Evolutionary conservation across 1,140 invertebrate species (phyloP).

Genomic region (Pseudomyrmex cubaensis): DNA sequence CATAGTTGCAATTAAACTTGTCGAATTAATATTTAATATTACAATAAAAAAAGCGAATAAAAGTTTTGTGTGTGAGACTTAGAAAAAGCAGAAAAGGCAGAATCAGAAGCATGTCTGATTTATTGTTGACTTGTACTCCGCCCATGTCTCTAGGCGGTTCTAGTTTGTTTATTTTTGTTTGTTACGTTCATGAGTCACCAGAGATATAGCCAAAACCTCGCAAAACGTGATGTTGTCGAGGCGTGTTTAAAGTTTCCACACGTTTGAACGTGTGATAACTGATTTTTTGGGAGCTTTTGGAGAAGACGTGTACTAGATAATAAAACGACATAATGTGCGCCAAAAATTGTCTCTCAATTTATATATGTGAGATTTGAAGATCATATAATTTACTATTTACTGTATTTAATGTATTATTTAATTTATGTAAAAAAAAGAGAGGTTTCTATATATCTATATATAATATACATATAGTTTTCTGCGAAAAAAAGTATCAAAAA

Average conservation of each 20-base stretch:
- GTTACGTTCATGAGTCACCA: background rate
- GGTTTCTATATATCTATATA: background rate
- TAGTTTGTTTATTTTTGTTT: background rate
- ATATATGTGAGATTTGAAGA: background rate
- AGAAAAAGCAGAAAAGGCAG: background rate
- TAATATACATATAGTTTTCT: background rate
- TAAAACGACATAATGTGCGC: background rate
- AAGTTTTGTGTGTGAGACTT: too few relatives aligned
- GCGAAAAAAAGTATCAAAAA: background rate
- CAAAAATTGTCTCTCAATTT: background rate
- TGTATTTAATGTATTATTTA: background rate
- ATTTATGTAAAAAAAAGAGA: background rate
- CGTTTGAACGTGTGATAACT: background rate
- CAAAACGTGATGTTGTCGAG: background rate
- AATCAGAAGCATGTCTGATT: background rate
- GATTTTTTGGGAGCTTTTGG: constrained; percentile 4
- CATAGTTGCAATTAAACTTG: too few relatives aligned
- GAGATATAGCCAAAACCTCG: background rate
- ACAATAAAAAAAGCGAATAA: too few relatives aligned
- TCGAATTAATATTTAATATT: too few relatives aligned
- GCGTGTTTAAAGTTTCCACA: background rate
- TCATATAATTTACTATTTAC: background rate
- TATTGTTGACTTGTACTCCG: background rate
- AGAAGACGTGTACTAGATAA: constrained; percentile 2
- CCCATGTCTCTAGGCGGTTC: too few relatives aligned